Percentiles rank a stretch among this genome's conserved stretches.
Conservation (phyloP, 2,888 invertebrate genomes). For the Sisyra nigra region DNA sequence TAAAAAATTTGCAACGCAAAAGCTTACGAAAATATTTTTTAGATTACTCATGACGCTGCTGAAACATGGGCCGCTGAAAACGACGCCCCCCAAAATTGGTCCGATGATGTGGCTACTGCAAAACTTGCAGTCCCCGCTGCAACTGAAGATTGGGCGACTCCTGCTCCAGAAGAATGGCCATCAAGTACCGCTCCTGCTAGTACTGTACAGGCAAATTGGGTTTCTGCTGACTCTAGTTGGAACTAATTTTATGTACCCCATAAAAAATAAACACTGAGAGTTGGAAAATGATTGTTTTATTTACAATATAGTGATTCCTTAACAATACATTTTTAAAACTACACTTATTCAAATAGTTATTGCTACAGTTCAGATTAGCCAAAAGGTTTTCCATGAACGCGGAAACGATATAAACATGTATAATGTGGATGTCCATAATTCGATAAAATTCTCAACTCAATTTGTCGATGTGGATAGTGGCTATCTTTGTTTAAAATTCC, state of each 20-base stretch:
- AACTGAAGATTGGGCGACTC: slow-evolving; percentile 22
- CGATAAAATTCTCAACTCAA: slow-evolving; percentile 33
- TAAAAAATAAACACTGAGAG: slow-evolving; percentile 1
- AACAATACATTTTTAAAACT: neutral
- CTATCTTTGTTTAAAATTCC: slow-evolving; percentile 10
- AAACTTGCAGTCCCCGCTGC: slow-evolving; percentile 21
- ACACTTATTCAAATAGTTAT: neutral
- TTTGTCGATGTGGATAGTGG: slow-evolving; percentile 20
- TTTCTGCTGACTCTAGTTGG: slow-evolving; percentile 40
- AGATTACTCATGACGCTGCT: slow-evolving; percentile 18
- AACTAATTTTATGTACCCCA: slow-evolving; percentile 14
- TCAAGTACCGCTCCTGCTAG: slow-evolving; percentile 27
- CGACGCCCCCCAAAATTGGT: slow-evolving; percentile 20
- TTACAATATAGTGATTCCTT: neutral
- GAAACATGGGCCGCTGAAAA: slow-evolving; percentile 26
- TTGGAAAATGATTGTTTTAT: neutral
- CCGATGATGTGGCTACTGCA: slow-evolving; percentile 22
- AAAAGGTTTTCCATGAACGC: slow-evolving; percentile 37
- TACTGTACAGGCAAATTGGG: slow-evolving; percentile 40
- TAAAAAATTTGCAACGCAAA: slow-evolving; percentile 17
- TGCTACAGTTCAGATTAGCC: slow-evolving; percentile 2
- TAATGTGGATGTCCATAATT: slow-evolving; percentile 53
- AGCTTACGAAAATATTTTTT: slow-evolving; percentile 7
- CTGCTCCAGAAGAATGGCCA: slow-evolving; percentile 36
- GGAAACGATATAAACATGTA: slow-evolving; percentile 57